Evolutionary conservation across 2,888 invertebrate species (phyloP), one percentile per base, ranked within the genome.

Genomic region (Monopis laevigella): DNA sequence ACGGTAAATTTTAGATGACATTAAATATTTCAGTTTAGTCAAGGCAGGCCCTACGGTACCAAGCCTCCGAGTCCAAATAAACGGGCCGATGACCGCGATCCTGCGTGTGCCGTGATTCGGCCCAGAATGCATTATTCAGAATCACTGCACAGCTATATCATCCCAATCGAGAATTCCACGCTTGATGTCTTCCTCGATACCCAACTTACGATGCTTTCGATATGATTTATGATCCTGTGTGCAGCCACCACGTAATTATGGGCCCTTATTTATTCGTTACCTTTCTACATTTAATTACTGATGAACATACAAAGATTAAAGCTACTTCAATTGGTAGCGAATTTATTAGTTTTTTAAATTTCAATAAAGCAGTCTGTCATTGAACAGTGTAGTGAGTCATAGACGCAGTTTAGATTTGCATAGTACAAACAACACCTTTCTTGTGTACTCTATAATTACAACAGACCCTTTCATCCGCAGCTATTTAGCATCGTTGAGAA

Each of bases 101-200:
- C 54, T 57, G 63, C 59, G 62, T 58, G 58, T 55, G 50, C 45
- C 54, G 53, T 55, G 64, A 65, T 70, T 70, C 67, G 69, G 63
- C 65, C 65, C 68, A 71, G 69, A 72, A 74, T 73, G 68, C 63
- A 65, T 72, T 65, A 70, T 65, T 62, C 55, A 53, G 61, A 65
- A 64, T 62, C 58, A 61, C 57, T 53, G 57, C 66, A 13, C 19
- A 65, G 60, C 70, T 67, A 59, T 65, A 69, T 68, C 65, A 67
- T 65, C 61, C 58, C 66, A 64, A 70, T 74, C 59, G 62, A 60
- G 62, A 68, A 75, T 72, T 74, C 65, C 71, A 65, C 61, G 61
- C 62, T 57, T 67, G 70, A 75, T 65, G 59, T 70, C 74, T 71
- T 72, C 69, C 65, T 75, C 59, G 60, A 62, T 60, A 59, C 59